Conservation (phyloP, 1,140 invertebrate species). For the Ruditapes philippinarum region DNA sequence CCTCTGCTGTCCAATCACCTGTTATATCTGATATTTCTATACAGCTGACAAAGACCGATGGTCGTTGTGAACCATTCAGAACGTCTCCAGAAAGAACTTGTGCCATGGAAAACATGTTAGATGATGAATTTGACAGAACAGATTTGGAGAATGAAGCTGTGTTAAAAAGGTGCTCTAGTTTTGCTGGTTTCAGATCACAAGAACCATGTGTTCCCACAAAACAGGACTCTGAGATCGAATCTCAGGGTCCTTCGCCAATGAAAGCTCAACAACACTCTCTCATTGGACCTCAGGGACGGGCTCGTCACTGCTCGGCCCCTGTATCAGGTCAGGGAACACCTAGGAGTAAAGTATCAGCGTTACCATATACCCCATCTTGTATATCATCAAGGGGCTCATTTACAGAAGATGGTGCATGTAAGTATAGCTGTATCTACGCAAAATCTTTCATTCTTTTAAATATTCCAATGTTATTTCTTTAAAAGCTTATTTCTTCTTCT, state of each 20-base stretch:
- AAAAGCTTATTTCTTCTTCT: too few relatives aligned
- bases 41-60: slow-evolving; percentile 57
- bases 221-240: slow-evolving; percentile 9
- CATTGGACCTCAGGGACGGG: slow-evolving; percentile 52
- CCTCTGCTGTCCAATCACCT: slow-evolving; percentile 59
- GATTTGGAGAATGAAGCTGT: slow-evolving; percentile 48
- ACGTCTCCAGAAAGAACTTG: slow-evolving; percentile 1
- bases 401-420: slow-evolving; percentile 80
- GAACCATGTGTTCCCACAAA: slow-evolving; percentile 25
- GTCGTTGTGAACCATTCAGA: slow-evolving; percentile 48
- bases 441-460: too few relatives aligned
- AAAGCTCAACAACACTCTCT: slow-evolving; percentile 12
- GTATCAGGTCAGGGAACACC: slow-evolving; percentile 76
- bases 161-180: slow-evolving; percentile 77
- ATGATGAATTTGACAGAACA: slow-evolving; percentile 53
- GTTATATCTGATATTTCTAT: slow-evolving; percentile 54
- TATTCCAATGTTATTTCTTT: too few relatives aligned
- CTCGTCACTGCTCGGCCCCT: slow-evolving; percentile 81
- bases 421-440: too few relatives aligned
- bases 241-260: slow-evolving; percentile 15
- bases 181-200: slow-evolving; percentile 75
- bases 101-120: not conserved
- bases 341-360: slow-evolving; percentile 75
- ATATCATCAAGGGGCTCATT: slow-evolving; percentile 82
- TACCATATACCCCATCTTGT: slow-evolving; percentile 81